phyloP scores from a whole-genome alignment of 2,113 vertebrate species.

The Uria aalge region DNA sequence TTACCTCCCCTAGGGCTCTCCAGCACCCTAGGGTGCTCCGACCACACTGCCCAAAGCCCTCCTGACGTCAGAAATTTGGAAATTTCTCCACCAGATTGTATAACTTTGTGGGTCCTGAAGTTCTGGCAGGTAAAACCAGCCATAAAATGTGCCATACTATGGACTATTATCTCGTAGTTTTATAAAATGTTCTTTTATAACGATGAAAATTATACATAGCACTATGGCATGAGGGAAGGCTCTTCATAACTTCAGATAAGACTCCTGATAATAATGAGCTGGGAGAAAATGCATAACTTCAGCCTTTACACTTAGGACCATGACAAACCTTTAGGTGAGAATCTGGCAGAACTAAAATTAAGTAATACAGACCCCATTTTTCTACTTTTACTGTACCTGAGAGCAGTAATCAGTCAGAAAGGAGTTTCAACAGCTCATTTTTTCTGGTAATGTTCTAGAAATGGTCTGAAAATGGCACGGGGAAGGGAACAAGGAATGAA shows the following conservation, averaged over 20 bases:
- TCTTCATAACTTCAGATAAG: background rate
- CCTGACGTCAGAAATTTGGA: background rate
- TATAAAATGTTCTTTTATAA: background rate
- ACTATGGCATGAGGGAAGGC: background rate
- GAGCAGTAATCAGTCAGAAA: background rate
- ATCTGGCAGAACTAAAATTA: background rate
- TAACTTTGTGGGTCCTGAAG: background rate
- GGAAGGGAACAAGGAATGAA: background rate
- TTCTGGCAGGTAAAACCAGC: background rate
- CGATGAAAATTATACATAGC: background rate
- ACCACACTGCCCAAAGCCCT: fast-evolving
- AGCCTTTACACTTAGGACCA: background rate
- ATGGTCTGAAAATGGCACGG: background rate
- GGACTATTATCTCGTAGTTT: background rate
- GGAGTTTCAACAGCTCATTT: background rate
- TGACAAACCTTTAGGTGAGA: background rate
- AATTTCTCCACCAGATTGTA: background rate
- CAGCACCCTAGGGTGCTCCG: background rate
- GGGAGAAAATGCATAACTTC: background rate
- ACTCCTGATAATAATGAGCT: background rate
- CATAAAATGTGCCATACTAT: background rate
- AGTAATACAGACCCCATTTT: background rate
- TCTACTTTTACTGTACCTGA: background rate
- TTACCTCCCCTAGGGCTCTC: background rate
- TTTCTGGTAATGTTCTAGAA: background rate